Evolutionary conservation across 1,140 invertebrate species (phyloP).

Genomic region (Oedothorax gibbosus): DNA sequence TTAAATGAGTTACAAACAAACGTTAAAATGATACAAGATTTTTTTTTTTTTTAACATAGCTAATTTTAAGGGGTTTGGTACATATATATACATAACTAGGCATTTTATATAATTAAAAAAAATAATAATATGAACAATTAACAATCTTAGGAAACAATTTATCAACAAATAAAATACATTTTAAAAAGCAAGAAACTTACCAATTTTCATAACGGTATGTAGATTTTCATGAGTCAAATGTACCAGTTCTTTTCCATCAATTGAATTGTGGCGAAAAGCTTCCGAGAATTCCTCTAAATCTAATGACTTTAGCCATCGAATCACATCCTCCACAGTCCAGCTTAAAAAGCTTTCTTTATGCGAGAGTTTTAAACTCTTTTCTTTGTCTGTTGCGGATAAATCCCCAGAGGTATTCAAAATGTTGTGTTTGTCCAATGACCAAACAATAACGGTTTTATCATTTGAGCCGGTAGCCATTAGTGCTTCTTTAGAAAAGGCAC

Average conservation of each 20-base stretch:
- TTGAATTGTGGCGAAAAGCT: conserved; percentile 70
- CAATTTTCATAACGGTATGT: conserved; percentile 71
- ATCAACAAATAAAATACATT: background rate
- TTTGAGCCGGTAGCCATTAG: conserved; percentile 79
- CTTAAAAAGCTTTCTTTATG: conserved; percentile 66
- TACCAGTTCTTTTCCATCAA: conserved; percentile 75
- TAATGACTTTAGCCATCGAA: conserved; percentile 75
- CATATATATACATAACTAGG: too few relatives aligned
- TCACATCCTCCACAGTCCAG: conserved; percentile 75
- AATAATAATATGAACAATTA: too few relatives aligned
- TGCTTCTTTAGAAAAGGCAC: conserved; percentile 77
- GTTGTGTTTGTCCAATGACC: conserved; percentile 69
- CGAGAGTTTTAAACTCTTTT: conserved; percentile 57
- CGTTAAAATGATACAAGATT: too few relatives aligned
- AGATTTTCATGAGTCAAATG: conserved; percentile 72
- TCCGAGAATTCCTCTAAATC: conserved; percentile 71
- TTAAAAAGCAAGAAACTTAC: conserved; percentile 66
- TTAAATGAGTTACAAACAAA: too few relatives aligned
- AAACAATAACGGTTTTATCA: conserved; percentile 78
- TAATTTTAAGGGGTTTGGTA: too few relatives aligned
- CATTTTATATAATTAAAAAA: too few relatives aligned
- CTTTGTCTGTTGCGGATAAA: conserved; percentile 9
- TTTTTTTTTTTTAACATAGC: too few relatives aligned
- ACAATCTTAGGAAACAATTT: too few relatives aligned
- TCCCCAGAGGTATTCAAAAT: background rate